A percentile compares a stretch with the other conserved stretches of the same genome.
Conservation (phyloP, 2,113 vertebrate species). For the Engystomops pustulosus region DNA sequence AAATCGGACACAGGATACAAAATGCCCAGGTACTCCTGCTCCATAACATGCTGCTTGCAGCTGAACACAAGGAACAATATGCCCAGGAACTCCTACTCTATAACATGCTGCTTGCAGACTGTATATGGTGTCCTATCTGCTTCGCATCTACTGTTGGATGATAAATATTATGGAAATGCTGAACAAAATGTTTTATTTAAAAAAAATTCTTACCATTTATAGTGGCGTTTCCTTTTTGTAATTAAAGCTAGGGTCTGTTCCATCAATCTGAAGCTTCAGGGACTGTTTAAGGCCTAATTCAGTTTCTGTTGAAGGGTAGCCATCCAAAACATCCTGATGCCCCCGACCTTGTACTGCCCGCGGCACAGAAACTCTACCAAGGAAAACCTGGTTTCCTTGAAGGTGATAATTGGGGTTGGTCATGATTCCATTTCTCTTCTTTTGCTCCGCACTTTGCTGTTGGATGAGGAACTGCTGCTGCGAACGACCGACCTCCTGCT, state of each 20-base stretch:
- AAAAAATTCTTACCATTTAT: slow-evolving; percentile 84
- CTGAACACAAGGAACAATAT: no score
- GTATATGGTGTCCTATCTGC: no score
- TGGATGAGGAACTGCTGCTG: slow-evolving; percentile 90
- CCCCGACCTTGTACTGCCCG: slow-evolving; percentile 84
- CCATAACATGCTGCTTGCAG: no score
- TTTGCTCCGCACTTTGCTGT: slow-evolving; percentile 88
- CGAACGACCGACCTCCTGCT: slow-evolving; percentile 79
- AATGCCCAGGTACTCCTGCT: no score
- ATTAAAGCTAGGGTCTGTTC: slow-evolving; percentile 90
- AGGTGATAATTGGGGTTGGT: slow-evolving; percentile 98
- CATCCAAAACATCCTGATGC: slow-evolving; percentile 91
- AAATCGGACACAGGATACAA: no score
- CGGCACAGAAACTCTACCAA: slow-evolving; percentile 90
- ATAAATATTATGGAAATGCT: no score
- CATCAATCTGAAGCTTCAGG: slow-evolving; percentile 96
- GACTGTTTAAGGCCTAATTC: slow-evolving; percentile 98
- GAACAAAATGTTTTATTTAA: no score
- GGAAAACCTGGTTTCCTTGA: slow-evolving; percentile 93
- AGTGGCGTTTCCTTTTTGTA: slow-evolving; percentile 98
- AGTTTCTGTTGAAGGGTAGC: slow-evolving; percentile 88
- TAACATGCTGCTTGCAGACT: no score
- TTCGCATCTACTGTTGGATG: no score
- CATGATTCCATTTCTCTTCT: slow-evolving; percentile 96
- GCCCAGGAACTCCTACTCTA: no score